Evolutionary conservation across 1,140 invertebrate species (phyloP), one percentile per base, ranked within the genome.

Genomic region (Diachasmimorpha longicaudata): DNA sequence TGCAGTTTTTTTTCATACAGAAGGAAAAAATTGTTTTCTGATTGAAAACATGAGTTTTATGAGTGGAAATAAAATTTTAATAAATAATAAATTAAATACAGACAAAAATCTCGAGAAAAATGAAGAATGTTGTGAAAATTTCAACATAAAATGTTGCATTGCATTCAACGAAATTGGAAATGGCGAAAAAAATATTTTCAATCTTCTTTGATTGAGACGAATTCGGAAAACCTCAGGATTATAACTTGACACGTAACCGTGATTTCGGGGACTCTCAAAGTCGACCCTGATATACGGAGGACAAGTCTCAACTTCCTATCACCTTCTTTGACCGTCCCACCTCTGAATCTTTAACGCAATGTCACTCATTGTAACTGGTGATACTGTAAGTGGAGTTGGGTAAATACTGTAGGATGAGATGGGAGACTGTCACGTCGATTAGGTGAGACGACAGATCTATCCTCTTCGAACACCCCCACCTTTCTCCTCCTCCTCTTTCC

Each of bases 361-460:
- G 78, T 78, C 79, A 77, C 74, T 81, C 78, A 79, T 82, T 80
- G 78, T 81, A 81, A 82, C 74, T 82, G 75, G 55, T 79, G 77
- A 80, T 81, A 81, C 77, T 37, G 31, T 39, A 75, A 14, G 36
- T 36, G 36, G 66, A 68, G 66, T 68, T 68, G 66, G 25, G 36
- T 37, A 68, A 68, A 68, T 68, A 68, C 25, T 37, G n/a, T 16
- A 68, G 36, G 36, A 68, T 68, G 36, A 68, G 69, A 68, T 70
- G 63, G 77, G 42, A 19, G 70, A 42, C 79, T 80, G 81, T 81
- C 77, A 79, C 71, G 78, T 79, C 81, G 81, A 79, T 81, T 81
- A 80, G 79, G 63, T 69, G 70, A 77, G 67, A 77, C 55, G 75
- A 74, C 77, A 78, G 66, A 55, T 71, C 21, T 55, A 52, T 72